Evolutionary conservation across 2,888 invertebrate species (phyloP).

Genomic region (Tetrapedia diversipes): DNA sequence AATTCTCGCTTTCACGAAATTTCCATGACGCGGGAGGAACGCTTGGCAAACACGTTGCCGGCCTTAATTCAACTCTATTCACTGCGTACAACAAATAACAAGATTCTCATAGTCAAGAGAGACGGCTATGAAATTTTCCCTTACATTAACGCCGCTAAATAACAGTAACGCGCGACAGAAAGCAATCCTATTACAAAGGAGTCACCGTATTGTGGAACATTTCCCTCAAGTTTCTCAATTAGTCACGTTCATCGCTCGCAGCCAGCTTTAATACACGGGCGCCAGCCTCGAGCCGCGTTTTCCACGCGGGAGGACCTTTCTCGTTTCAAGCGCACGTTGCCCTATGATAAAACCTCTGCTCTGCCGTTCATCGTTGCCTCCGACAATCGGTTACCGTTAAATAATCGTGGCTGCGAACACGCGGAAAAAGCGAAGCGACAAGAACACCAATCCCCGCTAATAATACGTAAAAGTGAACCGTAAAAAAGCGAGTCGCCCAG

Average conservation of each 20-base stretch:
- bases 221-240: conserved; percentile 41
- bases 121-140: conserved; percentile 24
- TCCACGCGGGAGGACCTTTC: conserved; percentile 20
- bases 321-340: conserved; percentile 20
- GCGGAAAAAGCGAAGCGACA: too few relatives aligned
- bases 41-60: neutral
- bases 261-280: neutral
- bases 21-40: neutral
- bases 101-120: neutral
- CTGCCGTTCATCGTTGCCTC: conserved; percentile 14
- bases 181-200: conserved; percentile 32
- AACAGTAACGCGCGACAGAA: conserved; percentile 23
- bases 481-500: neutral
- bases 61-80: neutral
- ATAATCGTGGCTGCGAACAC: conserved; percentile 11
- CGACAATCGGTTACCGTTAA: conserved; percentile 31
- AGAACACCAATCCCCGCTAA: neutral
- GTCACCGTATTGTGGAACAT: conserved; percentile 19
- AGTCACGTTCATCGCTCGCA: conserved; percentile 33
- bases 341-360: conserved; percentile 20
- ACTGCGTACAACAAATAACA: neutral
- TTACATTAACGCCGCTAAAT: conserved; percentile 18
- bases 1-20: neutral
- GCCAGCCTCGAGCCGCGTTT: neutral
- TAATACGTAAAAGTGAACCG: neutral